Evolutionary conservation across 2,113 vertebrate species (phyloP).

Genomic region (Pollimyrus isidori): DNA sequence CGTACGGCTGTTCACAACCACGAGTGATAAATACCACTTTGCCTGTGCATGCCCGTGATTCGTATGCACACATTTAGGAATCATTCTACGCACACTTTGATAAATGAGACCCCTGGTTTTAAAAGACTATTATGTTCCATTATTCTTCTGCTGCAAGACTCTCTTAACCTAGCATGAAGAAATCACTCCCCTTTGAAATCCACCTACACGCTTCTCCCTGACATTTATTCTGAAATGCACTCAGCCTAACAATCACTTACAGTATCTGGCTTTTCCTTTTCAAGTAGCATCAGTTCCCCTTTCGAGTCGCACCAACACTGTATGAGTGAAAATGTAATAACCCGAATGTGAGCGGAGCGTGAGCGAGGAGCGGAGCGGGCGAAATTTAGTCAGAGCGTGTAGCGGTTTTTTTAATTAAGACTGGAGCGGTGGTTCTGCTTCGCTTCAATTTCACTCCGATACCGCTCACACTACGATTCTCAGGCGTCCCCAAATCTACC

Average conservation of each 20-base stretch:
- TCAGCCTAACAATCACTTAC: not conserved
- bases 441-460: no score
- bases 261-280: not conserved
- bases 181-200: not conserved
- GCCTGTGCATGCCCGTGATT: not conserved
- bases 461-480: no score
- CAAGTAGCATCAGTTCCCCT: not conserved
- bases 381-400: no score
- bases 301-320: not conserved
- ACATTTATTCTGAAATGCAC: not conserved
- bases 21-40: not conserved
- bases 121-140: not conserved
- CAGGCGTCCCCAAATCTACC: no score
- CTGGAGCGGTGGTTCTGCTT: no score
- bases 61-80: not conserved
- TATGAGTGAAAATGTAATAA: not conserved
- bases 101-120: not conserved
- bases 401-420: no score
- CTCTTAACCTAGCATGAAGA: constrained; percentile 1
- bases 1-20: not conserved
- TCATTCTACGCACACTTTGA: not conserved
- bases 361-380: no score
- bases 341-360: not conserved
- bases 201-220: not conserved
- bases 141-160: not conserved